phyloP scores from a whole-genome alignment of 1,140 invertebrate species.

The Brachionus asplanchnoidis region DNA sequence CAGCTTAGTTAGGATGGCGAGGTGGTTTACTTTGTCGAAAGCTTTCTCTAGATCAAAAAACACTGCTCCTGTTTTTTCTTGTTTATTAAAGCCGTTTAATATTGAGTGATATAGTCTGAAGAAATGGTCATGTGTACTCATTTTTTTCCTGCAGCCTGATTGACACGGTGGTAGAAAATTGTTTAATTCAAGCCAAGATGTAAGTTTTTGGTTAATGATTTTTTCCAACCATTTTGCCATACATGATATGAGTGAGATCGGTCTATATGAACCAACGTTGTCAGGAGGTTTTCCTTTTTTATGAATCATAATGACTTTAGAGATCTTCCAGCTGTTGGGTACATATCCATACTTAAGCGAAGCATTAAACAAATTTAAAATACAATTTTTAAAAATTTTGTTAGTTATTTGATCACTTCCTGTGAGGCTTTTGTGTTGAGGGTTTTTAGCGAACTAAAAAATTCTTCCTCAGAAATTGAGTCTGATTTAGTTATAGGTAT shows the following conservation, averaged over 20 bases:
- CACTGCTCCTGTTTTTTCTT: neutral
- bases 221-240: conserved; percentile 41
- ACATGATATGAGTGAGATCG: conserved; percentile 42
- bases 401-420: neutral
- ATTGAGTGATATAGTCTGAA: neutral
- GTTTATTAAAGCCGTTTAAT: neutral
- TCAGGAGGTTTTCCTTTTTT: conserved; percentile 42
- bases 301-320: conserved; percentile 31
- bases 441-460: neutral
- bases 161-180: neutral
- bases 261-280: conserved; percentile 26
- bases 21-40: conserved; percentile 22
- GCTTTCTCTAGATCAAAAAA: conserved; percentile 32
- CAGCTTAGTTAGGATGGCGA: neutral
- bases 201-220: conserved; percentile 31
- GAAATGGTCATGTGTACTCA: neutral
- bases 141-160: conserved; percentile 38
- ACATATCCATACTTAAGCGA: neutral
- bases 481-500: neutral
- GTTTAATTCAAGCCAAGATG: conserved; percentile 20
- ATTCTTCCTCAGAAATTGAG: neutral
- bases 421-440: neutral
- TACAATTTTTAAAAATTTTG: conserved; percentile 23
- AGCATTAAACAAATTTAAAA: neutral
- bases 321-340: conserved; percentile 41